Evolutionary conservation across 1,140 invertebrate genomes (phyloP), one percentile per base, ranked within the genome.

Genomic region (Latrodectus geometricus): DNA sequence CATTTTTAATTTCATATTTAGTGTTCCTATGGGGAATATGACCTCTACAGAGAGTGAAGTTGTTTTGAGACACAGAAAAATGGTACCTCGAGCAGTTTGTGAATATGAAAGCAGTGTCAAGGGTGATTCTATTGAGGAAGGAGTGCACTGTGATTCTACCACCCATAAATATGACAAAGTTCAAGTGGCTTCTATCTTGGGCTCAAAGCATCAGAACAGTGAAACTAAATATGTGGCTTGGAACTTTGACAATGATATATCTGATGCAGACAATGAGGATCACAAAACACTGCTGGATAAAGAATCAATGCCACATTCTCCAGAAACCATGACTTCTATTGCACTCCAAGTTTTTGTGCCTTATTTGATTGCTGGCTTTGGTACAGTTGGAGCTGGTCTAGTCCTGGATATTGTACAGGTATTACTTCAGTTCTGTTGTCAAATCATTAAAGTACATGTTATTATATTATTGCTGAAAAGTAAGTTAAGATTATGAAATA

Each of bases 341-440:
- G 74, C 89, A 15, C 20, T 92, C n/a, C 92, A 93, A 89, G 91
- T 93, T 8, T 90, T 92, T 74, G 88, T 92, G 69, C 92, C 92
- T 20, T 93, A 92, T 87, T 89, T 93, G n/a, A 91, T 93, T 50
- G 92, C 92, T 50, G 92, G 92, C 17, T 91, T 92, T 88, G 92
- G 92, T 8, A 92, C 91, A 76, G 92, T 93, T 48, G 92, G 90
- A 50, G 92, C 92, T 80, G 92, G 92, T 49, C 90, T 93, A 83
- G 90, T 93, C 8, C 89, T 93, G 7, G 91, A 92, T 88, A 88
- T 90, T 86, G 92, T 92, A 8, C 91, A 92, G 90, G 91, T 88
- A 87, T 75, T 20, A 49, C 65, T 1, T 11, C 17, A n/a, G 35
- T 69, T 17, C 5, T 50, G 56, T 66, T 68, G 35, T 35, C 35